A percentile compares a stretch with the other conserved stretches of the same genome.
Evolutionary conservation across 2,888 invertebrate genomes (phyloP).

Genomic region (Cataglyphis cursor): DNA sequence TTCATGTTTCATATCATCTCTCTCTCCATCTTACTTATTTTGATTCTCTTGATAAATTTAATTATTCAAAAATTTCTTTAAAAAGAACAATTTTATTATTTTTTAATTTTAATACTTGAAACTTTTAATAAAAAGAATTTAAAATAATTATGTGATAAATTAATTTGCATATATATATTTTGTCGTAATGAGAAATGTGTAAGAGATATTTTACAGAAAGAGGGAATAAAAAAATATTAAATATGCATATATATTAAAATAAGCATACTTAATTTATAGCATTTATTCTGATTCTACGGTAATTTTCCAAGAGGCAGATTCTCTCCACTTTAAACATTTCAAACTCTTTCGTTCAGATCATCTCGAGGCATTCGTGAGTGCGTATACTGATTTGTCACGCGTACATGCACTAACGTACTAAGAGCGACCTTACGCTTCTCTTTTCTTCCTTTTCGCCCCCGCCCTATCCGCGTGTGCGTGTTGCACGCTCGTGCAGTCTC

Average conservation of each 20-base stretch:
- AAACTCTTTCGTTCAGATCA: neutral
- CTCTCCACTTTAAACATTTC: neutral
- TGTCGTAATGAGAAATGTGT: no score
- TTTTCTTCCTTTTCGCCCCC: constrained; percentile 45
- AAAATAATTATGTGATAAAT: neutral
- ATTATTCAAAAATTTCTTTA: neutral
- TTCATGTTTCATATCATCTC: neutral
- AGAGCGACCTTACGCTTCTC: constrained; percentile 68
- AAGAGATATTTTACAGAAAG: no score
- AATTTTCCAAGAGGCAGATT: neutral
- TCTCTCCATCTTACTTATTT: neutral
- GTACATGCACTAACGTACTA: constrained; percentile 65
- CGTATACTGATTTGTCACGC: constrained; percentile 34
- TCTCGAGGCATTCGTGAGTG: constrained; percentile 56
- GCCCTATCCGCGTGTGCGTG: constrained; percentile 52
- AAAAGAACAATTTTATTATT: neutral
- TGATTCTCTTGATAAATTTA: neutral
- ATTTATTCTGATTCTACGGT: neutral
- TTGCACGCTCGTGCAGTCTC: constrained; percentile 86
- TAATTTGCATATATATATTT: neutral
- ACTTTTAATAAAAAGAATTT: neutral
- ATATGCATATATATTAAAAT: no score
- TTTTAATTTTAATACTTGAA: no score
- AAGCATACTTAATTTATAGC: neutral
- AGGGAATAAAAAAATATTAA: no score